These are phyloP conservation scores for Saturnia pavonia DNA, from an alignment of 2,888 invertebrate species.

Conservation along the genomic window DNA sequence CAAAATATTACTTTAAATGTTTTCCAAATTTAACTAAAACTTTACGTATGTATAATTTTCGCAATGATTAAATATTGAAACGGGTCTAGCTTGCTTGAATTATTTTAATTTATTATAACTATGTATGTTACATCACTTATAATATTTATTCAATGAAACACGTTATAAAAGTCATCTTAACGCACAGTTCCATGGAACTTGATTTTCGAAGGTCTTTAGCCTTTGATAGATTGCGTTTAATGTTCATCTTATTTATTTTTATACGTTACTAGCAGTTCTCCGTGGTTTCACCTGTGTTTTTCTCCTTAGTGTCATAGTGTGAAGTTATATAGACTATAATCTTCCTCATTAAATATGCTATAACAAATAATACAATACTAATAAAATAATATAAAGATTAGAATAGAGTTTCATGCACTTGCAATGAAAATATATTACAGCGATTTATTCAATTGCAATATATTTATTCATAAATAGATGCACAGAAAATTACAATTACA, in stretches of 20 bases:
- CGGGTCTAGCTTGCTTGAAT: not conserved
- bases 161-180: not conserved
- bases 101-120: constrained; percentile 2
- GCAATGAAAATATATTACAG: not conserved
- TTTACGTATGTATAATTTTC: not conserved
- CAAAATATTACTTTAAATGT: not conserved
- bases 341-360: too few species aligned
- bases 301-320: too few species aligned
- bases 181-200: not conserved
- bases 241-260: not conserved
- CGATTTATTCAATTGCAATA: not conserved
- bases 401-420: not conserved
- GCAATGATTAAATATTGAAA: not conserved
- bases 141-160: not conserved
- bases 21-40: not conserved
- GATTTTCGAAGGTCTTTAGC: not conserved
- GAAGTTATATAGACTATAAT: too few species aligned
- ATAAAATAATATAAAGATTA: too few species aligned
- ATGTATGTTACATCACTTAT: not conserved
- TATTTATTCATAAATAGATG: not conserved
- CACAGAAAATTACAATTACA: not conserved
- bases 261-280: too few species aligned
- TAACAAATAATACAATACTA: too few species aligned
- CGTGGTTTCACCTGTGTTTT: too few species aligned
- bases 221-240: not conserved